Percentiles rank a stretch among this genome's conserved stretches.
These are phyloP conservation scores for Ditylenchus dipsaci DNA, from an alignment of 1,140 invertebrate species.

Conservation along the genomic window DNA sequence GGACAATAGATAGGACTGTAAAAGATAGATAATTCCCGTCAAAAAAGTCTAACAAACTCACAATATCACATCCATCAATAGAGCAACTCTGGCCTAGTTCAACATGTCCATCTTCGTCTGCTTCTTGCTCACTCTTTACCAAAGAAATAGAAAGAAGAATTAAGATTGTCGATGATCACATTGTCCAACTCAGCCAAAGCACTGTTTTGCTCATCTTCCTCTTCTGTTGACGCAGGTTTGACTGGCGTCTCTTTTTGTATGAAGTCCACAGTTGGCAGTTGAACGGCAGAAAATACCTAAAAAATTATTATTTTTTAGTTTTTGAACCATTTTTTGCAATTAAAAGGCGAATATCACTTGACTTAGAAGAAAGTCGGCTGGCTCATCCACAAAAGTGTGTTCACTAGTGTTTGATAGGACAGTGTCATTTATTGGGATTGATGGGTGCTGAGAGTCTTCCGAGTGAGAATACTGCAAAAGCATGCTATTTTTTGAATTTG, in stretches of 20 bases:
- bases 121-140: background rate
- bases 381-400: background rate
- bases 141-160: background rate
- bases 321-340: background rate
- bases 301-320: background rate
- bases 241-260: background rate
- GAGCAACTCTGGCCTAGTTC: background rate
- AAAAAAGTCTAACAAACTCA: too few species aligned
- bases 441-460: background rate
- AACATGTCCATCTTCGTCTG: background rate
- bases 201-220: background rate
- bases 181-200: background rate
- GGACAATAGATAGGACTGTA: too few species aligned
- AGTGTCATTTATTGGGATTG: background rate
- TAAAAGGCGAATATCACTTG: too few species aligned
- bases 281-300: slow-evolving; percentile 23
- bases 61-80: too few species aligned
- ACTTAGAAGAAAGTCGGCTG: too few species aligned
- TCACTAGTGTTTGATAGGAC: background rate
- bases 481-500: too few species aligned
- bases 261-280: slow-evolving; percentile 12
- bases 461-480: too few species aligned
- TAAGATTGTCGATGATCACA: background rate
- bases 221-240: background rate
- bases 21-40: too few species aligned